These are phyloP conservation scores for Trissonchulus sp. DNA, from an alignment of 2,888 invertebrate species.

Conservation along the genomic window DNA sequence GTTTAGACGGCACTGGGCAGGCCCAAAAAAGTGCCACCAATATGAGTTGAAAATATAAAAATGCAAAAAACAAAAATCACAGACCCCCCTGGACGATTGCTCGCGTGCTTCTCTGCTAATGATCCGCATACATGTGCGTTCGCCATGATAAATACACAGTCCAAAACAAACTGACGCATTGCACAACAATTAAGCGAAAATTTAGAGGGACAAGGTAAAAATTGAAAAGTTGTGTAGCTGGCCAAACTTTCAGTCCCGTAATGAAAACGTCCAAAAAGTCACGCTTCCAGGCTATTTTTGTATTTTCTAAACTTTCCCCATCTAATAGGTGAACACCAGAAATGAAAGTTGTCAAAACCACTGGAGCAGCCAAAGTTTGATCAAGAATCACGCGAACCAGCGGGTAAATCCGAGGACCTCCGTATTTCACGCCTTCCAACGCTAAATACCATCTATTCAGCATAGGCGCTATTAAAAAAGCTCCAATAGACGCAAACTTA, in stretches of 20 bases:
- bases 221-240: conserved; percentile 73
- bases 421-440: conserved; percentile 49
- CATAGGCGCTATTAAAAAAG: conserved; percentile 61
- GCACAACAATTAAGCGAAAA: conserved; percentile 72
- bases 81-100: too few species aligned
- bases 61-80: too few species aligned
- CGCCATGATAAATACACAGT: conserved; percentile 75
- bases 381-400: conserved; percentile 12
- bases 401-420: conserved; percentile 13
- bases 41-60: too few species aligned
- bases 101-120: too few species aligned
- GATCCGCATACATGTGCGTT: conserved; percentile 56
- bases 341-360: not conserved
- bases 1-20: too few species aligned
- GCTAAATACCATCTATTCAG: conserved; percentile 63
- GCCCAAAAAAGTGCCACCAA: too few species aligned
- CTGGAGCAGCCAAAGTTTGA: conserved; percentile 5
- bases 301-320: not conserved
- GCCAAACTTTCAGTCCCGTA: conserved; percentile 62
- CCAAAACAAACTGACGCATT: conserved; percentile 72
- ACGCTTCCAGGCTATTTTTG: not conserved
- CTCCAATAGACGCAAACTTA: conserved; percentile 65
- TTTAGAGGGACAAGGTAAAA: conserved; percentile 75
- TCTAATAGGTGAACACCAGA: not conserved
- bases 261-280: conserved; percentile 29